phyloP scores from a whole-genome alignment of 2,888 invertebrate genomes.

The Drosophila gaucha region DNA sequence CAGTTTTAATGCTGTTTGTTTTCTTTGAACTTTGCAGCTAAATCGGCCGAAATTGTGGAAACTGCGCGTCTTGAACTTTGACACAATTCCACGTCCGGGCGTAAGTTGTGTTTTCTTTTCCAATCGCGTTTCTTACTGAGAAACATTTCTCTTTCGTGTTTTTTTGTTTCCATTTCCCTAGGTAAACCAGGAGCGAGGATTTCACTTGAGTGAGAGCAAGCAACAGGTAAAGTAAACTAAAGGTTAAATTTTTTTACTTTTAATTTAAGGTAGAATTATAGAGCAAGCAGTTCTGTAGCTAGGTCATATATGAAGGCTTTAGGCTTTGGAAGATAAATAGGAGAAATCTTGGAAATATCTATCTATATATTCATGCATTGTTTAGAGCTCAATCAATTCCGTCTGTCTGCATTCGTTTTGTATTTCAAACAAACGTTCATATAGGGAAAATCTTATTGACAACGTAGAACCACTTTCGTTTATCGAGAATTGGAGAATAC shows the following conservation, averaged over 20 bases:
- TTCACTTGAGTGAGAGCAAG: conserved; percentile 8
- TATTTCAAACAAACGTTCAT: no score
- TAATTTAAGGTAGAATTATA: conserved; percentile 10
- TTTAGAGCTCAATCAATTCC: no score
- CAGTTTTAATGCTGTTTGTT: conserved; percentile 55
- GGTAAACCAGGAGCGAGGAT: conserved; percentile 23
- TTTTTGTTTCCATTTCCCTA: conserved; percentile 22
- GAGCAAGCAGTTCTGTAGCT: no score
- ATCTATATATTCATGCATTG: no score
- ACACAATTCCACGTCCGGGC: conserved; percentile 57
- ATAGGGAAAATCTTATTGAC: no score
- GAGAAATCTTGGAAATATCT: no score
- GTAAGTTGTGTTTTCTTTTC: conserved; percentile 45
- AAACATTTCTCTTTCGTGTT: conserved; percentile 25
- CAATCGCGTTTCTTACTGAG: conserved; percentile 51
- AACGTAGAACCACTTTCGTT: no score
- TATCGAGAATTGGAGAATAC: no score
- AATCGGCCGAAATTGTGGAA: conserved; percentile 47
- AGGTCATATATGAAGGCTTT: no score
- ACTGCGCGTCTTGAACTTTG: conserved; percentile 48
- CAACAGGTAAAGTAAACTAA: conserved; percentile 45
- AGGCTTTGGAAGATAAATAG: no score
- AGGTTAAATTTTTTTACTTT: conserved; percentile 8
- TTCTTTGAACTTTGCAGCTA: conserved; percentile 68
- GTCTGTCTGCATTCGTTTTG: no score